Base-by-base conservation (phyloP, 53 echinoderm and acorn worm species). In the Paelopatides confundens region DNA sequence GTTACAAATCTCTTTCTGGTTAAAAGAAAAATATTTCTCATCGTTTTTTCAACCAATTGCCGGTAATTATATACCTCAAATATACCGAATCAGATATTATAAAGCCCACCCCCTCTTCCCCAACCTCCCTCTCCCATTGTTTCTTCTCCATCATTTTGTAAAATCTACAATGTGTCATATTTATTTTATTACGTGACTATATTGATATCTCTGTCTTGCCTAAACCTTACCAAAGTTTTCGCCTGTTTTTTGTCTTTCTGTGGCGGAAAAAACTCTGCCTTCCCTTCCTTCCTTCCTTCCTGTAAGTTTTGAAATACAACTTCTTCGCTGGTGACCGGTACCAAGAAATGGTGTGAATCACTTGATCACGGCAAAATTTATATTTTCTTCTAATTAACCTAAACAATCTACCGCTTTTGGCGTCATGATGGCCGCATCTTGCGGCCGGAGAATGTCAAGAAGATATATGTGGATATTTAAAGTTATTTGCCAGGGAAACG, bases 301-400 rank as follows among this genome's bases (percentile, higher is more conserved):
- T 32, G 46, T 70, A 78, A 32, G 33, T 17, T 88, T 31, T 88
- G 74, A 74, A 74, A 74, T 74, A 74, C 74, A 74, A 35, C 74
- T 46, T 74, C 39, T 9, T 74, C n/a, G 35, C 43, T 74, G 74
- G 39, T 74, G 74, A 27, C 74, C 46, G 46, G 39, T 74, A 27
- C 74, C 74, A 21, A 46, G 43, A 74, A 28, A 47, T 30, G 58
- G 81, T 81, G 81, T 81, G 81, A 81, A 81, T 53, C 81, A 51
- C 81, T 58, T 81, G 53, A 81, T 81, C 81, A 58, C n/a, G 52
- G 18, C 81, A 53, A 53, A 81, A 81, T 81, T 81, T 81, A 81
- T 81, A 81, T 58, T 81, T 81, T 81, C 52, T 51, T 81, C 81
- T 81, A 81, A 81, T 81, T 81, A 81, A 81, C 53, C 81, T 81